Evolutionary conservation across 2,113 vertebrate genomes (phyloP).

Genomic region (Labrus mixtus): DNA sequence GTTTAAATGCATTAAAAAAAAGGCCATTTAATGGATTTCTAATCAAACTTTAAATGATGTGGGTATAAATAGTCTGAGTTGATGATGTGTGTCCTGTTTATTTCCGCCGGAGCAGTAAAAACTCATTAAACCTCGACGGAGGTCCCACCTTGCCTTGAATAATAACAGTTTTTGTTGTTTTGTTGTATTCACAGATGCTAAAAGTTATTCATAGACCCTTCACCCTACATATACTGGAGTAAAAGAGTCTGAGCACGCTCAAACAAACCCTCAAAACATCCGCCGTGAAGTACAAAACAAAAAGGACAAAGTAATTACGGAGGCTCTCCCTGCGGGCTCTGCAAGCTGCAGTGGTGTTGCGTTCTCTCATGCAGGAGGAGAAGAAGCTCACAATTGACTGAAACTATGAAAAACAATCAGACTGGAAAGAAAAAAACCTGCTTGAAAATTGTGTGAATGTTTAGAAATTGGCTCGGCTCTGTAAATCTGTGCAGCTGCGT

Average conservation of each 20-base stretch:
- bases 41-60: constrained; percentile 10
- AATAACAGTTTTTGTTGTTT: not conserved
- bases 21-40: not conserved
- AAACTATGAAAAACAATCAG: constrained; percentile 3
- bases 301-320: not conserved
- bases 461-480: not conserved
- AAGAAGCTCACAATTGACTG: constrained; percentile 17
- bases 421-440: not conserved
- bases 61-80: constrained; percentile 20
- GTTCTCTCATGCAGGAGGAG: constrained; percentile 23
- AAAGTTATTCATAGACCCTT: constrained; percentile 4
- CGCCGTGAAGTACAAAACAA: not conserved
- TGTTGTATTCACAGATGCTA: constrained; percentile 11
- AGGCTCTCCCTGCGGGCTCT: constrained; percentile 5
- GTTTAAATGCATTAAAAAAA: constrained; percentile 1
- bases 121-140: constrained; percentile 10
- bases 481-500: not conserved
- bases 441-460: not conserved
- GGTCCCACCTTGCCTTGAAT: not conserved
- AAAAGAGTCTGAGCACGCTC: not conserved
- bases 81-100: constrained; percentile 23
- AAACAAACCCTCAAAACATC: constrained; percentile 5
- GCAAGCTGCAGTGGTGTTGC: constrained; percentile 5
- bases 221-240: not conserved
- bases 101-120: constrained; percentile 19